Conservation (phyloP, 2,797 vertebrate species). For the Sarcophilus harrisii region DNA sequence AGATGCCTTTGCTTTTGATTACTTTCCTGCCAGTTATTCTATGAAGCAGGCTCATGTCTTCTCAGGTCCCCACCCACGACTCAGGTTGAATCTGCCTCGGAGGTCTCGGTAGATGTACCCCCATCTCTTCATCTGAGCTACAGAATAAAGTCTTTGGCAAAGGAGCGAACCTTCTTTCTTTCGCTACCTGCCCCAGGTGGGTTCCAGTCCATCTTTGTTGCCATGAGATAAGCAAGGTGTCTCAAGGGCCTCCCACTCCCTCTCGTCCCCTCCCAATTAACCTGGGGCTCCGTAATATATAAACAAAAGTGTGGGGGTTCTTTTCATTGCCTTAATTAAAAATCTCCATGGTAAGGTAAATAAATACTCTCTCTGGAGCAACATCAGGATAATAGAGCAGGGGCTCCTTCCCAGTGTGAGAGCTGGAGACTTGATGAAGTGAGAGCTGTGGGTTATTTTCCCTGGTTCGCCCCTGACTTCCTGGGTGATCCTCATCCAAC, state of each 20-base stretch:
- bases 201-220: neutral
- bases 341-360: constrained; percentile 67
- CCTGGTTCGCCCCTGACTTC: constrained; percentile 41
- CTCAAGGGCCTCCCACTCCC: neutral
- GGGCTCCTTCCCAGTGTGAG: neutral
- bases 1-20: neutral
- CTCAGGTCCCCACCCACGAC: no score
- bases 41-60: neutral
- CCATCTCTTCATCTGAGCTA: neutral
- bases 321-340: constrained; percentile 62
- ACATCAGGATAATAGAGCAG: constrained; percentile 5
- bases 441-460: neutral
- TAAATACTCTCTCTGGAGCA: constrained; percentile 21
- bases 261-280: constrained; percentile 45
- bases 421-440: neutral
- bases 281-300: constrained; percentile 1
- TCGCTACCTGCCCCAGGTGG: neutral
- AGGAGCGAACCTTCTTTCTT: neutral
- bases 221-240: neutral
- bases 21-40: accelerated
- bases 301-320: constrained; percentile 40
- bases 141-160: neutral
- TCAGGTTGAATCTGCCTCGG: no score
- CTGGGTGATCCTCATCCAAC: constrained; percentile 64
- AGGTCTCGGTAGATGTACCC: neutral